Evolutionary conservation across 2,113 vertebrate genomes (phyloP).

Genomic region (Heterochromis multidens): DNA sequence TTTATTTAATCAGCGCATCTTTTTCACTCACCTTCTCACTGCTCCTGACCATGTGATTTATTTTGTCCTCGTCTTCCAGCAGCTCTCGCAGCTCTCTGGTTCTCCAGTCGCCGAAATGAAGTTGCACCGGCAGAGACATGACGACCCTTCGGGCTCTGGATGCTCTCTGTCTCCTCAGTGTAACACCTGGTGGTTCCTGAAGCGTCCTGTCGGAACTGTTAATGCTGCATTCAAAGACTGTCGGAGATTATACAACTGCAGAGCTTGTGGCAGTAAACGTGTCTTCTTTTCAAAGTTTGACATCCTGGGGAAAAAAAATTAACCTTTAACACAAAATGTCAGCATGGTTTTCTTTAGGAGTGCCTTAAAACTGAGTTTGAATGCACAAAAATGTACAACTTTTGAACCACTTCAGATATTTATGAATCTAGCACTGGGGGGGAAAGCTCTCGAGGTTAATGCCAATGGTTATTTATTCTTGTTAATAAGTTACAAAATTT

Average conservation of each 20-base stretch:
- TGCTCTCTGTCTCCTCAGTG: not conserved
- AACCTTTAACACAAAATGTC: not conserved
- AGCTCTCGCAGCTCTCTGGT: slow-evolving; percentile 50
- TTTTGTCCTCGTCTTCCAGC: slow-evolving; percentile 54
- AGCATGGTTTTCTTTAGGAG: not conserved
- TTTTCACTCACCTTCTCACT: slow-evolving; percentile 52
- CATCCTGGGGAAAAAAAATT: not conserved
- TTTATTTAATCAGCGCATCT: too few relatives aligned
- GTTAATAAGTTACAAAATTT: not conserved
- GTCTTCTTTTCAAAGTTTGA: not conserved
- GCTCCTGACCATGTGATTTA: slow-evolving; percentile 21
- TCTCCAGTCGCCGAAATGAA: slow-evolving; percentile 23
- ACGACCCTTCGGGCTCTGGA: not conserved
- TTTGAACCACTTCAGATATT: not conserved
- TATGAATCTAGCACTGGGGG: not conserved
- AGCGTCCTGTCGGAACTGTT: not conserved
- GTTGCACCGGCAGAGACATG: slow-evolving; percentile 20
- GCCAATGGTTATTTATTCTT: not conserved
- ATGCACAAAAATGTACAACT: not conserved
- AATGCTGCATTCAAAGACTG: slow-evolving; percentile 3
- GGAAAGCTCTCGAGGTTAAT: not conserved
- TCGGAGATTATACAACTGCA: not conserved
- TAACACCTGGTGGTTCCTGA: not conserved
- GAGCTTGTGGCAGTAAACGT: not conserved
- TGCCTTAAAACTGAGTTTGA: not conserved